Evolutionary conservation across 2,113 vertebrate species (phyloP), one percentile per base, ranked within the genome.

Genomic region (Forbesichthys agassizii): DNA sequence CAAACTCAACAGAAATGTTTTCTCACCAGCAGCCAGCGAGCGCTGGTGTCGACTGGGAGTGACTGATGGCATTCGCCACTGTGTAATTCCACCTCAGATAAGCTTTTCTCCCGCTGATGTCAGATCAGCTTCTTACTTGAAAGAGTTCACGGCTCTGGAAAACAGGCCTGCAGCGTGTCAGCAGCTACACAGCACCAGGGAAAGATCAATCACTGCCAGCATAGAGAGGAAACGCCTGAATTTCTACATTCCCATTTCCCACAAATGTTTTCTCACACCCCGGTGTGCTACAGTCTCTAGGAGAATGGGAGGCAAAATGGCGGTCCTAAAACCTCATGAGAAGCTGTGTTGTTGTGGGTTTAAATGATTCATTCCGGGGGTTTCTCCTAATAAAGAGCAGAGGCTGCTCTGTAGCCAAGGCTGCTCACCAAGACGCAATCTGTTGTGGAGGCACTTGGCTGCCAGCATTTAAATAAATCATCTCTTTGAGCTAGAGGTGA

Each of bases 401-500:
- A 65, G 58, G 56, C 36, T 52, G 18, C 60, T 36, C 5, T 11
- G 16, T 78, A 68, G 78, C 64, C 42, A 18, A 73, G 66, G 78
- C 78, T 64, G 57, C 4, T 73, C 59, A 75, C 72, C 82, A 81
- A 77, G 61, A 69, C 42, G 71, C 78, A 81, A 72, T 78, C 78
- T 81, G 82, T 78, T 71, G 60, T 73, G 69, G 67, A 49, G 68
- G 59, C 9, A 70, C 86, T 73, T 75, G 73, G 75, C 81, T 89
- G 88, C 81, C 82, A 89, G 77, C 51, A 54, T 75, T 84, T 93
- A 84, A 91, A 88, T 89, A 87, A 91, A 86, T 88, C 85, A 92
- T 92, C 68, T 61, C 48, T 64, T 79, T 78, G 81, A 87, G 88
- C 79, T 82, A 71, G 85, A 89, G 87, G 80, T 90, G 82, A 81